phyloP scores from a whole-genome alignment of 2,113 vertebrate genomes.

The Dasyprocta punctata region DNA sequence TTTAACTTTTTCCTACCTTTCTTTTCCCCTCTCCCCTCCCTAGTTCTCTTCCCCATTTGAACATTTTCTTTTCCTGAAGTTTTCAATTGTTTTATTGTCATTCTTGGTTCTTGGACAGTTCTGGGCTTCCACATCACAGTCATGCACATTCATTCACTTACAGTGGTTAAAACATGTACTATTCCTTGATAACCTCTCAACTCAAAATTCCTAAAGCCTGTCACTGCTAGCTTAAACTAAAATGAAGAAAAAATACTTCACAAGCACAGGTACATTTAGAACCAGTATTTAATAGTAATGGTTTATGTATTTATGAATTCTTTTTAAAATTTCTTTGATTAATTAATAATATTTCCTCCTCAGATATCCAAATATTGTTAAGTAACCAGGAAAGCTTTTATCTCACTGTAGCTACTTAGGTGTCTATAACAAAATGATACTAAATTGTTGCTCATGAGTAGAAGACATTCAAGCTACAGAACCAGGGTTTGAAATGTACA shows the following conservation, averaged over 20 bases:
- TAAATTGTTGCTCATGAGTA: neutral
- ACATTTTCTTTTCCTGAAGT: neutral
- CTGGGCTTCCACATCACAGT: conserved; percentile 38
- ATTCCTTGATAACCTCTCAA: neutral
- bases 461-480: neutral
- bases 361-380: neutral
- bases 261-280: neutral
- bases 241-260: neutral
- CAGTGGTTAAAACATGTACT: conserved; percentile 18
- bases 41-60: too few relatives aligned
- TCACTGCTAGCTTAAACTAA: neutral
- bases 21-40: too few relatives aligned
- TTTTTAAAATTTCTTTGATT: neutral
- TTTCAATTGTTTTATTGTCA: conserved; percentile 64
- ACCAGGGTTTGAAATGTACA: neutral
- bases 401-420: neutral
- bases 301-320: neutral
- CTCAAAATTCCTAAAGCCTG: neutral
- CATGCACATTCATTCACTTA: neutral
- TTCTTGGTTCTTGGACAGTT: conserved; percentile 32
- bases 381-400: neutral
- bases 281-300: neutral
- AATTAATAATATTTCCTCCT: neutral
- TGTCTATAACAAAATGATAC: neutral
- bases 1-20: too few relatives aligned